Evolutionary conservation across 2,888 invertebrate genomes (phyloP).

Genomic region (Nesidiocoris tenuis): DNA sequence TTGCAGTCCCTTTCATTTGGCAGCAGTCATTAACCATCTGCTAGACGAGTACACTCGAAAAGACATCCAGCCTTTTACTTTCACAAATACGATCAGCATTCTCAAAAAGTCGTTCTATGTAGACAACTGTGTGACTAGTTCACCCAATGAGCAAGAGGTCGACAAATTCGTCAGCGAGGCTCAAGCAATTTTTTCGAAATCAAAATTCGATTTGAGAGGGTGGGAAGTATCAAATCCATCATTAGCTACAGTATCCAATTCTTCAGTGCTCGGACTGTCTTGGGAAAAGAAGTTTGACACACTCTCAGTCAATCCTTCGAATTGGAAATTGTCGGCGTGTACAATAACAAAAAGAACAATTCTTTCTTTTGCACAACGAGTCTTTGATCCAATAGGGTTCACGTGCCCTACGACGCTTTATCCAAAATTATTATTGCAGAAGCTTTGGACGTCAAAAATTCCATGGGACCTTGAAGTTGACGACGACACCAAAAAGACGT

Average conservation of each 20-base stretch:
- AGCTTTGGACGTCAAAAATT: background rate
- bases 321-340: background rate
- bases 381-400: background rate
- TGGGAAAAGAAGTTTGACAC: background rate
- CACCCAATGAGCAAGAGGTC: background rate
- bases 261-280: too few relatives aligned
- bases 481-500: background rate
- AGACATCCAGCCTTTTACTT: background rate
- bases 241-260: too few relatives aligned
- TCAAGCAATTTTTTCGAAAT: too few relatives aligned
- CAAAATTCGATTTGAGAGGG: too few relatives aligned
- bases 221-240: too few relatives aligned
- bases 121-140: background rate
- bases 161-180: background rate
- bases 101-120: background rate
- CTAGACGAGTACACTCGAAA: background rate
- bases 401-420: background rate
- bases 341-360: background rate
- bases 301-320: background rate
- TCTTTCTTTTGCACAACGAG: background rate
- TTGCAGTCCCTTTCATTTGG: slow-evolving; percentile 16
- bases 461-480: background rate
- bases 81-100: background rate
- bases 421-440: background rate
- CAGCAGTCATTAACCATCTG: background rate